Conservation (phyloP, 2,113 vertebrate genomes). For the Bubalus kerabau region DNA sequence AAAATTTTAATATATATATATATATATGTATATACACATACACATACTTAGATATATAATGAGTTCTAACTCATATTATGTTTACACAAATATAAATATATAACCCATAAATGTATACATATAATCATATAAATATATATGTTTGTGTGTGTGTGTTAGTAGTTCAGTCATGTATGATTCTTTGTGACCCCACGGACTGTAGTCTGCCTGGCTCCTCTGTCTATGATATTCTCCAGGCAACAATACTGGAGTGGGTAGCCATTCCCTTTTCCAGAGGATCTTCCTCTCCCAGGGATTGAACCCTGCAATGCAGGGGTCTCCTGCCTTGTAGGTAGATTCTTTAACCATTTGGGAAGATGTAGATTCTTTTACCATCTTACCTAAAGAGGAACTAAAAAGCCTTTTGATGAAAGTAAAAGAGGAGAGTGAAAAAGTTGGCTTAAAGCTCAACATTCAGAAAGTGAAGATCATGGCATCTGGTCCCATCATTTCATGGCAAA, state of each 20-base stretch:
- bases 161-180: background rate
- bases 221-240: background rate
- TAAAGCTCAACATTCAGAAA: too few species aligned
- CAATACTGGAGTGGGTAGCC: background rate
- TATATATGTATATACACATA: background rate
- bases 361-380: background rate
- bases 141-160: background rate
- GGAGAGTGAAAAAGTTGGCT: too few species aligned
- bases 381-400: too few species aligned
- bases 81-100: background rate
- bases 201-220: background rate
- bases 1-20: background rate
- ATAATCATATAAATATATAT: background rate
- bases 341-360: background rate
- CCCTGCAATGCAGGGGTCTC: background rate
- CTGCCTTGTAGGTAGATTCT: background rate
- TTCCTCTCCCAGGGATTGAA: background rate
- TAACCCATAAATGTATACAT: background rate
- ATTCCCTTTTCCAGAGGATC: background rate
- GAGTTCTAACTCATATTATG: background rate
- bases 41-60: background rate
- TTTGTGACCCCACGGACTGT: background rate
- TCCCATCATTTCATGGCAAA: too few species aligned
- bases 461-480: too few species aligned
- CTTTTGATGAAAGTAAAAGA: too few species aligned